Base-by-base conservation (phyloP, 1,140 invertebrate species). In the Zaprionus kolodkinae region DNA sequence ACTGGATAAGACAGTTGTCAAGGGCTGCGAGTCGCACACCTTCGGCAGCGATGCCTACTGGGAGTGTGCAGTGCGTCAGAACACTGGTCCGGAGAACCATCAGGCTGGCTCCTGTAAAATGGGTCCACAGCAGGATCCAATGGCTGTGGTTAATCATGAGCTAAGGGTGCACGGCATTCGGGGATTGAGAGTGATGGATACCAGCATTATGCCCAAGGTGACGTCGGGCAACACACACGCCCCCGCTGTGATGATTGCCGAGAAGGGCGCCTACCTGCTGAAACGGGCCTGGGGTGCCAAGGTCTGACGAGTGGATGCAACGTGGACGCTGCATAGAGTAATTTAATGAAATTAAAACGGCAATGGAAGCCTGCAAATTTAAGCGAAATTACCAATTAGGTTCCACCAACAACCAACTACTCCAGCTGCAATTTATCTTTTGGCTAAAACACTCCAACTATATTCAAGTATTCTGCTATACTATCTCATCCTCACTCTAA, bases 41-140 rank as follows among this genome's bases (percentile, higher is more conserved):
- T 96, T 96, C 56, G 96, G 96, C 0, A 96, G 95, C 61, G 96
- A 97, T 87, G 95, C 94, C 0, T 97, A 97, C 91, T 97, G 97
- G 96, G 94, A 96, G 85, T 97, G 97, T 78, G 96, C 96, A 0
- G 94, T 96, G 1, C 93, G 95, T 57, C 94, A 95, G 79, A 95
- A 96, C 30, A 97, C 97, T 0, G 95, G 95, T 0, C 95, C 96
- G 1, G 96, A 97, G 92, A 97, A 97, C 86, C 97, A 98, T 93
- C 97, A 97, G 91, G 96, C 96, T 0, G 96, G 94, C 56, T 95
- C 95, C 1, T 95, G 94, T 73, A 95, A 94, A 92, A 96, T 96
- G 95, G 95, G 95, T 10, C 93, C 93, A 1, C n/a, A 59, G 0
- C 78, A 81, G 7, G 94, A 95, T 87, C 91, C 93, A 3, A 81